Percentiles rank a stretch among this genome's conserved stretches.
phyloP scores from a whole-genome alignment of 2,797 vertebrate species.

The Synanceia verrucosa region DNA sequence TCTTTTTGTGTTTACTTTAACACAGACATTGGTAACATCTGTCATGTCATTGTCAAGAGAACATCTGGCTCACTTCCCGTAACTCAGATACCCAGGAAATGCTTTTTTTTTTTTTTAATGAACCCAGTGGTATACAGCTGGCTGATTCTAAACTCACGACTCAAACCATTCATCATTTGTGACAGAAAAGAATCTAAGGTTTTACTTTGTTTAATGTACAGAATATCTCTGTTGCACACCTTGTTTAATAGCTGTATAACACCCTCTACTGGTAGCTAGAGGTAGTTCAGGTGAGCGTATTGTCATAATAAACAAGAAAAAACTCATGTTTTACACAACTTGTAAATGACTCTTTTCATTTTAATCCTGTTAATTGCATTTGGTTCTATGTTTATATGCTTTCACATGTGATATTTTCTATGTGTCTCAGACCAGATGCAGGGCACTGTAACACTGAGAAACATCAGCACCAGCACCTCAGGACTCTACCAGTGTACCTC shows the following conservation, averaged over 20 bases:
- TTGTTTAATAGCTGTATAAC: constrained; percentile 19
- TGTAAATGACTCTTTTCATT: neutral
- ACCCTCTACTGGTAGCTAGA: constrained; percentile 40
- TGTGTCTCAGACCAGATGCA: constrained; percentile 91
- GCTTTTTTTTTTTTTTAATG: constrained; percentile 4
- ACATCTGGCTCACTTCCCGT: neutral
- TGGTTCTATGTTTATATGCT: neutral
- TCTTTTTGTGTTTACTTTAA: neutral
- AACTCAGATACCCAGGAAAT: neutral
- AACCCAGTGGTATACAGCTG: constrained; percentile 47
- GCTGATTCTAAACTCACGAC: constrained; percentile 2
- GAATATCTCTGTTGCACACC: neutral
- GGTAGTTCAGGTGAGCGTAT: neutral
- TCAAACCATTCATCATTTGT: constrained; percentile 45
- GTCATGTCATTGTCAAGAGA: neutral
- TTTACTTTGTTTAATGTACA: neutral
- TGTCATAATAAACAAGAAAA: neutral
- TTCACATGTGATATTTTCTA: constrained; percentile 4
- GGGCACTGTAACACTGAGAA: constrained; percentile 93
- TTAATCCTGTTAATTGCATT: neutral
- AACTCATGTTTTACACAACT: neutral
- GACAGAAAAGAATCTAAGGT: constrained; percentile 13
- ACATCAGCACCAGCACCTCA: constrained; percentile 93
- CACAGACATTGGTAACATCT: constrained; percentile 1
- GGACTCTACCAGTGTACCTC: constrained; percentile 96